Base-by-base conservation (phyloP, 2,888 invertebrate species). In the Orchesellides sinensis region DNA sequence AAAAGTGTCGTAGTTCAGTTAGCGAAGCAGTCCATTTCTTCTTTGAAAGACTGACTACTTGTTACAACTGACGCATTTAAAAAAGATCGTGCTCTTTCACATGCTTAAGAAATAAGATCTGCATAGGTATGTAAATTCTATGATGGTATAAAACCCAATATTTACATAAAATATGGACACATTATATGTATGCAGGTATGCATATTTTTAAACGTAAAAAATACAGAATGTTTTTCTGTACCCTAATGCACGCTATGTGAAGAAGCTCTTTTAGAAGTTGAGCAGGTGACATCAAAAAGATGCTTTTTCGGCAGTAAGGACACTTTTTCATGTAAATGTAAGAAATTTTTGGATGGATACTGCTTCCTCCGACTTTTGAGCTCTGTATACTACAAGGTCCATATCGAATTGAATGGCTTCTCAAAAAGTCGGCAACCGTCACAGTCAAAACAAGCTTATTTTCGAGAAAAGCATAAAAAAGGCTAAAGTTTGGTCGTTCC, bases 1-100 rank as follows among this genome's bases (percentile, higher is more conserved):
- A 87, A 87, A 87, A 86, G 86, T 87, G 85, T 87, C 85, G 85
- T 84, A 87, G 87, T 85, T 86, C 84, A 84, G 82, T 73, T 61
- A 73, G 78, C 70, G 78, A 83, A 74, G 77, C 70, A 83, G 78
- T 86, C 80, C 86, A 86, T 84, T 84, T 81, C 52, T 65, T 66
- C 32, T 35, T 32, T 61, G 70, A 40, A 49, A 75, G 56, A 56
- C 35, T 66, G 66, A 56, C 65, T 65, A 47, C 56, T 45, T 65
- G 14, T 52, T 10, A 59, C 68, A 56, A 69, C 52, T 32, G 56
- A 4, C 21, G 65, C 29, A 32, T 66, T 75, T 75, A 65, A 65
- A 65, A 45, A 12, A 12, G 21, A 1, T 40, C 40, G 2, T 40
- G 40, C 40, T 40, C 40, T 40, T 14, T 40, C 40, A 40, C 40